A percentile compares a stretch with the other conserved stretches of the same genome.
Evolutionary conservation across 2,888 invertebrate species (phyloP).

Genomic region (Ochropleura leucogaster): DNA sequence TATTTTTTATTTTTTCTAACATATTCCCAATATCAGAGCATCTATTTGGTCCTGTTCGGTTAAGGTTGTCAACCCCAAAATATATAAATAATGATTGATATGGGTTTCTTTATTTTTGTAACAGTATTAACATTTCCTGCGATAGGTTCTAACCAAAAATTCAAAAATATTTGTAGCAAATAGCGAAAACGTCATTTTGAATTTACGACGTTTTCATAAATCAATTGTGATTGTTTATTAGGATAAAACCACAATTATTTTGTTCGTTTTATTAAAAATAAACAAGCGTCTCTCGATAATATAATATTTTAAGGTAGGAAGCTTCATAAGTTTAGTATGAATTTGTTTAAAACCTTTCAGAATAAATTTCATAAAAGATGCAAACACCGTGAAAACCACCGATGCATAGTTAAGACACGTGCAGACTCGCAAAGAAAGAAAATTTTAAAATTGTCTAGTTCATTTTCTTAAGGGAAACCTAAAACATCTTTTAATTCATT

Average conservation of each 20-base stretch:
- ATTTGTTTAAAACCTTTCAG: not conserved
- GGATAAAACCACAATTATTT: not conserved
- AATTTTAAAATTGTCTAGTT: not conserved
- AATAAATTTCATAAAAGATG: not conserved
- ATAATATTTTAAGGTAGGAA: not conserved
- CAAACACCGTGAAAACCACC: not conserved
- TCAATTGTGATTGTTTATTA: not conserved
- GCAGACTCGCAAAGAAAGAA: not conserved
- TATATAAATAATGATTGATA: constrained; percentile 52
- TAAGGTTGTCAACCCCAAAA: constrained; percentile 49
- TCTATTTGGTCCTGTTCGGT: constrained; percentile 28
- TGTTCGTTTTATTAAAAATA: not conserved
- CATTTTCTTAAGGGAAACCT: not conserved
- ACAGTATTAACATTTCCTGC: not conserved
- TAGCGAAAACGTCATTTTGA: not conserved
- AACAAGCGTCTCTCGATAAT: not conserved
- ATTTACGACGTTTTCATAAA: not conserved
- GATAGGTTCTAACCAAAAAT: constrained; percentile 25
- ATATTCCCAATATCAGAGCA: not conserved
- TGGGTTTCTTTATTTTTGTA: constrained; percentile 55
- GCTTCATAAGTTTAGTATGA: not conserved
- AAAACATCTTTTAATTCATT: not conserved
- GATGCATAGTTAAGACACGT: not conserved
- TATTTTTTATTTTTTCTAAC: constrained; percentile 8
- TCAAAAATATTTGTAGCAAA: not conserved